These are phyloP conservation scores for Nothoprocta pentlandii DNA, from an alignment of 2,113 vertebrate genomes.

Conservation along the genomic window DNA sequence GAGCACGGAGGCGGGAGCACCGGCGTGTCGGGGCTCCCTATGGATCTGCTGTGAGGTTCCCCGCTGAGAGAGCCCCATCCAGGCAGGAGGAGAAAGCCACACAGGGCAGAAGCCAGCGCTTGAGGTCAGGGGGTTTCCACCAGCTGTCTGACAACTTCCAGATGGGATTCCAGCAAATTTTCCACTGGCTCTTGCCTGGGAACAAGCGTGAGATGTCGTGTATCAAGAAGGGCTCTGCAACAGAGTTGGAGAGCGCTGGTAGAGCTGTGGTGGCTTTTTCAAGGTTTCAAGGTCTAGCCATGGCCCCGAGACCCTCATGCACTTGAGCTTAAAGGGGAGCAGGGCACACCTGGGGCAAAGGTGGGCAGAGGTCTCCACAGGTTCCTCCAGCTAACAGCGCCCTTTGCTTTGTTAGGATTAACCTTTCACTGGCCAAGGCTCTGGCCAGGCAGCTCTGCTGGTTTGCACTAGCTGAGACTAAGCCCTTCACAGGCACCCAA, in stretches of 20 bases:
- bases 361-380: too few relatives aligned
- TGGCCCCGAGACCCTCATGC: background rate
- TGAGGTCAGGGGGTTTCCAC: slow-evolving; percentile 64
- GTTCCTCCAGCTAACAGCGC: too few relatives aligned
- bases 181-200: slow-evolving; percentile 47
- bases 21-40: slow-evolving; percentile 32
- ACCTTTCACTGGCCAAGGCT: too few relatives aligned
- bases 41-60: slow-evolving; percentile 27
- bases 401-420: too few relatives aligned
- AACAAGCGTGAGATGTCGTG: background rate
- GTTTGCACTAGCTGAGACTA: too few relatives aligned
- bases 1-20: slow-evolving; percentile 3
- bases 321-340: background rate
- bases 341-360: too few relatives aligned
- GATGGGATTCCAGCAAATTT: slow-evolving; percentile 59
- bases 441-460: too few relatives aligned
- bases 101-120: background rate
- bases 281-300: background rate
- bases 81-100: background rate
- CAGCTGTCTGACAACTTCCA: slow-evolving; percentile 43
- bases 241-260: background rate
- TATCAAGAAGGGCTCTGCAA: slow-evolving; percentile 1
- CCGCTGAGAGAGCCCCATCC: background rate
- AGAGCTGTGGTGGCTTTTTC: background rate
- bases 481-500: too few relatives aligned